Evolutionary conservation across 2,113 vertebrate species (phyloP), one percentile per base, ranked within the genome.

Genomic region (Tor tambroides): DNA sequence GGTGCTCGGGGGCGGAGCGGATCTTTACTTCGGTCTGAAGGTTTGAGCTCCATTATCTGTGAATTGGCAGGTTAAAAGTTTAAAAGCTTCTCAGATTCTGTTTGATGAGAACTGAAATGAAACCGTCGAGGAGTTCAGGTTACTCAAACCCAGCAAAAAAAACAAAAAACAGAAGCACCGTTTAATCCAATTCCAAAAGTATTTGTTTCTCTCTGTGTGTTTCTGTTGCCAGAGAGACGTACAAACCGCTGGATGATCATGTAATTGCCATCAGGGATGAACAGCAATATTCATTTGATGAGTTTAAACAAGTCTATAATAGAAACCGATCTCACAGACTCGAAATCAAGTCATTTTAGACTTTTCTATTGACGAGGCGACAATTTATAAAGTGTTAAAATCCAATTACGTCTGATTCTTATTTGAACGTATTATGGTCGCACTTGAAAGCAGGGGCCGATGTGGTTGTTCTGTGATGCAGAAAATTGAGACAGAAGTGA

Each of bases 31-130:
- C 46, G 14, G 30, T 61, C 51, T 80, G 59, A 84, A 67, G 75
- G 38, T 23, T 69, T 46, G 71, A 87, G 49, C 76, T 80, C 71
- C 75, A 82, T 77, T 75, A 79, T 72, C 75, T 80, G 65, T 74
- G 49, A 51, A 85, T 71, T 65, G 82, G 76, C 67, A 51, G 56
- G 65, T 80, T n/a, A 88, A 81, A 69, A 63, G 35, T 63, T 28
- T 59, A 85, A 65, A 35, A 49, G 74, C 69, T 15, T 74, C n/a
- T 78, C 12, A 21, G 71, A 83, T 87, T 67, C n/a, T 3, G 38
- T 49, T 23, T 75, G 19, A 59, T 72, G 46, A 30, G 23, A 83
- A 32, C 61, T 69, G 80, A 17, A 80, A 61, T 61, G 38, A 82
- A 63, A 81, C 11, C 23, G 23, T 63, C 51, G 15, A 82, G 38